Percentiles rank a stretch among this genome's conserved stretches.
phyloP scores from a whole-genome alignment of 35 echinoderm and acorn worm genomes.

The Anneissia japonica region DNA sequence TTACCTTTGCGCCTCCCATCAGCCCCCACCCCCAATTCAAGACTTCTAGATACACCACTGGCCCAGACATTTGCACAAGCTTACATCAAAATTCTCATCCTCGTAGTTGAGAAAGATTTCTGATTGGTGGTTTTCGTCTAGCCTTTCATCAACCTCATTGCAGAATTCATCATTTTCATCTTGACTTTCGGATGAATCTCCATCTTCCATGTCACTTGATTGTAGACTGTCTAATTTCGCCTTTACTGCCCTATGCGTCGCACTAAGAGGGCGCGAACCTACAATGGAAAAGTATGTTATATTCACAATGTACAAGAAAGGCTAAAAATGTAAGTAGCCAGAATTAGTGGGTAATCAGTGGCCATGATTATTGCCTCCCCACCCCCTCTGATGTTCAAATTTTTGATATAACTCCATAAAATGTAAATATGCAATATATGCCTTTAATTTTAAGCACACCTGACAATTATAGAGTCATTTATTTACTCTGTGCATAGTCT shows the following conservation, averaged over 20 bases:
- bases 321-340: neutral
- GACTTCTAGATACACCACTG: no score
- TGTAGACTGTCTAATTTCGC: slow-evolving; percentile 71
- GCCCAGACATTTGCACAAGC: neutral
- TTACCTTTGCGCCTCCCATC: no score
- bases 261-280: slow-evolving; percentile 57
- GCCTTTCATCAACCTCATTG: slow-evolving; percentile 29
- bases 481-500: no score
- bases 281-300: neutral
- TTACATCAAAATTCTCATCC: slow-evolving; percentile 88
- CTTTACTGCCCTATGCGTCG: slow-evolving; percentile 85
- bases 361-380: no score
- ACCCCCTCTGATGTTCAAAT: no score
- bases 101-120: slow-evolving; percentile 78
- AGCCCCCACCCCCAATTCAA: no score
- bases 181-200: neutral
- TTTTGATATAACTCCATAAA: no score
- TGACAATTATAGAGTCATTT: no score
- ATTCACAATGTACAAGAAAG: neutral
- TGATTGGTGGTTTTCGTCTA: neutral
- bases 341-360: no score
- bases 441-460: no score
- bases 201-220: neutral
- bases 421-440: no score
- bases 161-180: slow-evolving; percentile 29